Evolutionary conservation across 2,888 invertebrate genomes (phyloP), one percentile per base, ranked within the genome.

Genomic region (Tanytarsus gracilentus): DNA sequence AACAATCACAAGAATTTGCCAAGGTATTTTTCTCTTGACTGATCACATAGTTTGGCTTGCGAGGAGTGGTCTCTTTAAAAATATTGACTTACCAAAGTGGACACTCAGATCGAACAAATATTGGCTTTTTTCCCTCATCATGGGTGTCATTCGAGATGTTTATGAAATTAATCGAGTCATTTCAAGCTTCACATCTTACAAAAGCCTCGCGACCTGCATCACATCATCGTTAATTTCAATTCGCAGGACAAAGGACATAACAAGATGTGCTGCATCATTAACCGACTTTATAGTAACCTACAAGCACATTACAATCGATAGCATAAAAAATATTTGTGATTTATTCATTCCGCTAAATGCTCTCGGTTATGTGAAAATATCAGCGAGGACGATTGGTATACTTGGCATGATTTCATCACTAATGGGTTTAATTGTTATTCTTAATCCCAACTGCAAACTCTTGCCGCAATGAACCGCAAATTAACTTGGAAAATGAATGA

Each of bases 21-120:
- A 86, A 70, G 82, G 89, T 0, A 70, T 91, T 25, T 95, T 84
- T 68, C 77, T 95, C 2, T 75, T 92, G 50, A 83, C 88, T 11
- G 95, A 95, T 71, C 92, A 95, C 69, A 78, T 93, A 29, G 79
- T 93, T 29, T 94, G 93, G 89, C 74, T 92, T 2, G 84, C 87
- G 3, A 80, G 85, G 66, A 82, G 84, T 39, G 89, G 89, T 21
- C 75, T 82, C 61, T 69, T 83, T 4, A 73, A 76, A 64, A 76
- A 76, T 65, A 78, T 88, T 1, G 80, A 92, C 69, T 78, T 84
- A 0, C 82, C 84, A 49, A 86, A 84, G 69, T 92, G 91, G 91
- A 81, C 80, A 58, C 76, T 76, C 49, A 76, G 80, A 7, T 82
- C 86, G 2, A 86, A 88, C 67, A 85, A 82, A 69, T 93, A 91